Conservation (phyloP, 2,888 invertebrate genomes). For the Nematopogon swammerdamellus region DNA sequence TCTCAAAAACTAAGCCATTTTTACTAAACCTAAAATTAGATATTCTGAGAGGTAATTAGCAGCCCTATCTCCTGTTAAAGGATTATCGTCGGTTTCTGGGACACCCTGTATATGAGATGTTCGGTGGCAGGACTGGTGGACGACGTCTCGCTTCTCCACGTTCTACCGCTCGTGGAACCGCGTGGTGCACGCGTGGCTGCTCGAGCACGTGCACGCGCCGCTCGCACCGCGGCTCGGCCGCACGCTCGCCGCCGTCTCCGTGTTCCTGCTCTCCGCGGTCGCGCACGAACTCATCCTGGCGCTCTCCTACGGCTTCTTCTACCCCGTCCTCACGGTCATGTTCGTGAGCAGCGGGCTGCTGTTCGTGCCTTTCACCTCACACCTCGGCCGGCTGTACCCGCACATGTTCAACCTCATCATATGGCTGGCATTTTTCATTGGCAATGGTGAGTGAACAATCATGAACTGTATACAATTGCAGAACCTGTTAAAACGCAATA, state of each 20-base stretch:
- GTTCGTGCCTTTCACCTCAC: conserved; percentile 49
- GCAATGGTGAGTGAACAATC: conserved; percentile 69
- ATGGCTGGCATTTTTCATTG: conserved; percentile 77
- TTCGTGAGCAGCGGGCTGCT: conserved; percentile 70
- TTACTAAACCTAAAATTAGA: too few relatives aligned
- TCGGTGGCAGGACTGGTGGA: conserved; percentile 89
- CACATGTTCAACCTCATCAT: conserved; percentile 74
- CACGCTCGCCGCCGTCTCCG: conserved; percentile 24
- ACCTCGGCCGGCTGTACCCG: conserved; percentile 30
- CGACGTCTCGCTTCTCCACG: conserved; percentile 71
- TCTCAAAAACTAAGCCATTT: too few relatives aligned
- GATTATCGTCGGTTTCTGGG: too few relatives aligned
- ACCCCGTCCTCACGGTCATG: conserved; percentile 77
- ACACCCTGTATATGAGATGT: too few relatives aligned
- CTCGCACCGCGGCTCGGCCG: conserved; percentile 34
- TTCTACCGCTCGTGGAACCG: conserved; percentile 96
- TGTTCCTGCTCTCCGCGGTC: conserved; percentile 69
- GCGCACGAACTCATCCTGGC: conserved; percentile 87
- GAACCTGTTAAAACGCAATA: too few relatives aligned
- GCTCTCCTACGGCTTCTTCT: conserved; percentile 79
- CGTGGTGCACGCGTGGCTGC: conserved; percentile 92
- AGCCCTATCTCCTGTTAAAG: too few relatives aligned
- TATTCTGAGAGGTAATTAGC: too few relatives aligned
- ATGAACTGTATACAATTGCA: too few relatives aligned
- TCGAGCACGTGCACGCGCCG: conserved; percentile 84